A percentile compares a stretch with the other conserved stretches of the same genome.
These are phyloP conservation scores for Odontamblyopus rebecca DNA, from an alignment of 2,797 vertebrate genomes.

Conservation along the genomic window DNA sequence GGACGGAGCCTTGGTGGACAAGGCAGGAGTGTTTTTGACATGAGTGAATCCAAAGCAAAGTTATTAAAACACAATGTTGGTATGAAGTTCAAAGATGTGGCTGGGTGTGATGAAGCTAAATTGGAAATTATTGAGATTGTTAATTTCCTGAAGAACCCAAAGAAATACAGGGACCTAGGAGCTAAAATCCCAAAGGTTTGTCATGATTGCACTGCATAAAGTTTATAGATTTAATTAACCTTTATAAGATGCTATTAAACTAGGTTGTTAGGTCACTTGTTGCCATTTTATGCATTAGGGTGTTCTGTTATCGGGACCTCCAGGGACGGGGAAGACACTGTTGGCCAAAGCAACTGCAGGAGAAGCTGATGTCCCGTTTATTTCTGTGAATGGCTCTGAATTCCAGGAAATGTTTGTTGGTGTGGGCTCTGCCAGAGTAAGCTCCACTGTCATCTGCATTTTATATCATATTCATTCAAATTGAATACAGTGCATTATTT, in stretches of 20 bases:
- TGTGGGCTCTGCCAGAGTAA: conserved; percentile 93
- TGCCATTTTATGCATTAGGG: conserved; percentile 74
- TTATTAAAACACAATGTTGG: conserved; percentile 94
- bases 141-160: conserved; percentile 97
- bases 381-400: conserved; percentile 95
- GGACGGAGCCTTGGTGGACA: conserved; percentile 90
- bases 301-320: conserved; percentile 95
- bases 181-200: conserved; percentile 96
- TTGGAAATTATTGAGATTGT: conserved; percentile 99
- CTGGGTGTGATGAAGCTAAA: conserved; percentile 97
- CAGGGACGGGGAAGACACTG: conserved; percentile 96
- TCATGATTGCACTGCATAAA: background rate
- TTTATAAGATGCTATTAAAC: background rate
- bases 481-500: no score
- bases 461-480: background rate
- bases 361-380: conserved; percentile 95
- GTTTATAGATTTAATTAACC: background rate
- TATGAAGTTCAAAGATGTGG: conserved; percentile 96
- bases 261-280: background rate
- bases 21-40: conserved; percentile 94
- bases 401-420: conserved; percentile 99
- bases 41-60: conserved; percentile 96
- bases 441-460: background rate
- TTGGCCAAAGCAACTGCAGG: conserved; percentile 96
- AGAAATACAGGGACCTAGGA: conserved; percentile 94